Base-by-base conservation (phyloP, 2,797 vertebrate genomes). In the Microctenopoma steveboyesi region DNA sequence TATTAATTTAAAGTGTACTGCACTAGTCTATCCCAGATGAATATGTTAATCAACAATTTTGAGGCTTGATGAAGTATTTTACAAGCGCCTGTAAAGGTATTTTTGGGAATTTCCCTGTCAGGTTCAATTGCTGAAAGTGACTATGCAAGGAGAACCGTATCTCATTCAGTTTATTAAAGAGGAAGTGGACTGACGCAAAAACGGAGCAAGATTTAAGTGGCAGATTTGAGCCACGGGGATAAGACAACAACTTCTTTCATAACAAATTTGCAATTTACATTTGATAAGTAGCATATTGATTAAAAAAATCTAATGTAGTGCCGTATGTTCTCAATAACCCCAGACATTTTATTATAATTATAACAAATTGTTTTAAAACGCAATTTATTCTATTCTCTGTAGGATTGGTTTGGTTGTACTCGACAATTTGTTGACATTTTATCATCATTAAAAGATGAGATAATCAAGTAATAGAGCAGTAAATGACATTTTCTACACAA, bases 31-130 rank as follows among this genome's bases (percentile, higher is more conserved):
- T 85, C 76, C 28, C 51, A 47, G 64, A 61, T 77, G 86, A 89
- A 90, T 92, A 91, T 92, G 87, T 86, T 92, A 91, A 93, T 93
- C 85, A 91, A 88, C 83, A 84, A 86, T 89, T 90, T 91, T 85
- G 79, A 90, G 83, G 76, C 81, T 72, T 89, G 86, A 91, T 88
- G 90, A 89, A 89, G 81, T 88, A 82, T 86, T 92, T 91, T 89
- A 92, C 25, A 68, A 90, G 84, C 72, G 46, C 80, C 85, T 81
- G 86, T 91, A 85, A 92, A 89, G 85, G 84, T 84, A 83, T 89
- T 92, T 92, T 86, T 68, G 78, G 82, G 85, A 86, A 82, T 84
- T 86, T 86, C 79, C 82, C 74, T 89, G 87, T 91, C 86, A 78
- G 86, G 88, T 91, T 88, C 81, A 89, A 89, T 92, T 84, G 83